Evolutionary conservation across 2,888 invertebrate genomes (phyloP), one percentile per base, ranked within the genome.

Genomic region (Sminthurinus aureus): DNA sequence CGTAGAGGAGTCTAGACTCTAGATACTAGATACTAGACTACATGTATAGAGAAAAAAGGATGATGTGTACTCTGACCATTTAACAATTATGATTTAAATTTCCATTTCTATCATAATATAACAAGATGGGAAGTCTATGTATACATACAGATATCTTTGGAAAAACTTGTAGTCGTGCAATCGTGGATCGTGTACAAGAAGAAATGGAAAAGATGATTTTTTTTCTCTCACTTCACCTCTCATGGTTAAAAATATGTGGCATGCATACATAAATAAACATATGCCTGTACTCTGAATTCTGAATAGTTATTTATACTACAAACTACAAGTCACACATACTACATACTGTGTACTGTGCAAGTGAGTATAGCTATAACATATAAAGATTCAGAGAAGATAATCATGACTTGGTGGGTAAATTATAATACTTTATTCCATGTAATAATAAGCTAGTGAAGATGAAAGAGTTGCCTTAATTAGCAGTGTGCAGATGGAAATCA

Each of bases 401-500:
- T 58, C 58, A 58, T 58, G 58, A 58, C 58, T 69, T 18, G 11
- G 20, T 12, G 69, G 22, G 69, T 69, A n/a, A 69, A 22, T 69
- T 1, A 22, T 69, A 20, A 20, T 58, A 58, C 9, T 52, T n/a
- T n/a, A 38, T 38, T 6, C 38, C 9, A 9, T n/a, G n/a, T 69
- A n/a, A 69, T 69, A 69, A 69, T 69, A 69, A 3, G n/a, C 69
- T 4, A 69, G 22, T 22, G 69, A 22, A 69, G 22, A 69, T 69
- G 11, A 20, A 22, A 69, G 69, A 69, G 69, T n/a, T 22, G 69
- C 22, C 69, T 69, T 69, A 69, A 69, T 69, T 69, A 69, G 69
- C 69, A 69, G 69, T 69, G 20, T 69, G 20, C 20, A 69, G 69
- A 69, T 69, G 69, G 67, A n/a, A n/a, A n/a, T n/a, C n/a, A n/a